Conservation (phyloP, 2,797 vertebrate genomes). For the Babyrousa celebensis region DNA sequence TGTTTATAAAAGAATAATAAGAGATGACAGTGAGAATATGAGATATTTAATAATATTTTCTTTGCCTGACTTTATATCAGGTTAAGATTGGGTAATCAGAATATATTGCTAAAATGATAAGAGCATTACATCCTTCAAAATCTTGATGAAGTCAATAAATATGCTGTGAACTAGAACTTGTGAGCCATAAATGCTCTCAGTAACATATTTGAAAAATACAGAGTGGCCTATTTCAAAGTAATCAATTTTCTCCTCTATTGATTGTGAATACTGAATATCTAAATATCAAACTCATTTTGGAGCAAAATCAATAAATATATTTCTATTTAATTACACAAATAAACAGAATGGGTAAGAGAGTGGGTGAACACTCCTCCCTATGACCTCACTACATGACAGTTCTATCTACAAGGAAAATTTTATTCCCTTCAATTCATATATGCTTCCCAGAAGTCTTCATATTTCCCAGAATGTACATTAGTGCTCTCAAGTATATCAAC, state of each 20-base stretch:
- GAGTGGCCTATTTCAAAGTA: slow-evolving; percentile 5
- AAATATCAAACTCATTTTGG: slow-evolving; percentile 30
- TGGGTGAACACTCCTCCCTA: background rate
- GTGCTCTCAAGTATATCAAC: background rate
- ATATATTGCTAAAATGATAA: slow-evolving; percentile 31
- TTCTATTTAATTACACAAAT: slow-evolving; percentile 51
- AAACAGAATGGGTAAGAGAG: background rate
- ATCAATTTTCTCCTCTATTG: slow-evolving; percentile 25
- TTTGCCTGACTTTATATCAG: background rate
- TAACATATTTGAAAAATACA: slow-evolving; percentile 39
- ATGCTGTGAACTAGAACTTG: background rate
- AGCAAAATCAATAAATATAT: slow-evolving; percentile 17
- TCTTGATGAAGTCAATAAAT: background rate
- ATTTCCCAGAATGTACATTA: slow-evolving; percentile 42
- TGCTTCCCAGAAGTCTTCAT: background rate
- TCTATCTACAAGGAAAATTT: slow-evolving; percentile 22
- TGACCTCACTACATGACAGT: background rate
- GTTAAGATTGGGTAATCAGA: background rate
- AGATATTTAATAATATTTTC: background rate
- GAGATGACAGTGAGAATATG: background rate
- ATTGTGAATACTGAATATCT: slow-evolving; percentile 12
- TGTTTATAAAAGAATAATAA: slow-evolving; percentile 7
- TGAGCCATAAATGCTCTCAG: background rate
- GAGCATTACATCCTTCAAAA: background rate
- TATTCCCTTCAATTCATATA: slow-evolving; percentile 47